Base-by-base conservation (phyloP, 2,113 vertebrate genomes). In the Myiagra hebetior region DNA sequence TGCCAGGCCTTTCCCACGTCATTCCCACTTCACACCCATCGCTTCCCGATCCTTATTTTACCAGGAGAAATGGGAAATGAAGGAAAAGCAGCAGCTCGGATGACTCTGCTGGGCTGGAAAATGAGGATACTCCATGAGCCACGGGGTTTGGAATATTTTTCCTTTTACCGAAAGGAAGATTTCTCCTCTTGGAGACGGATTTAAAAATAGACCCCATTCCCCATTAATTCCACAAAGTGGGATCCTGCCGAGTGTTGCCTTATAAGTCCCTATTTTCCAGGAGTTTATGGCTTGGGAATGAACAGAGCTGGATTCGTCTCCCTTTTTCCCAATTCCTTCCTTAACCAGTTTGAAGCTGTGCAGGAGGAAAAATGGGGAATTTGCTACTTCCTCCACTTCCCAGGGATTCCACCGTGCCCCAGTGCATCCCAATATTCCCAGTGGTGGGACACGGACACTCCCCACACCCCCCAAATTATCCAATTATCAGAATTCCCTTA, bases 261-360 rank as follows among this genome's bases (percentile, higher is more conserved):
- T 97, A n/a, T 89, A 96, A 95, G 85, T 97, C 94, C 53, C 2
- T 83, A 27, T 96, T 96, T 92, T 68, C 60, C 56, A 82, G 80
- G 78, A 49, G 79, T 95, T 91, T 69, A n/a, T 23, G 64, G 72
- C 68, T 76, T 68, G 0, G 62, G 63, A 88, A 64, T 3, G 18
- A 88, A 44, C 62, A 78, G 55, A 59, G 44, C n/a, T n/a, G 63
- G 60, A 69, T 81, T 81, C 44, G 39, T 77, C 73, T 69, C 74
- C 56, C 50, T 92, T 72, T 67, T 21, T 1, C 56, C 33, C 52
- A 83, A 17, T 56, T 42, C 15, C 19, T 83, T 56, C 52, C 35
- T 84, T 86, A 88, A 86, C 81, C 17, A 11, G 27, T 89, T 82
- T 7, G 12, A 12, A 81, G 42, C 83, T 35, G 30, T 2, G 14